Percentiles rank a stretch among this genome's conserved stretches.
These are phyloP conservation scores for Orchestes rusci DNA, from an alignment of 2,888 invertebrate species.

Conservation along the genomic window DNA sequence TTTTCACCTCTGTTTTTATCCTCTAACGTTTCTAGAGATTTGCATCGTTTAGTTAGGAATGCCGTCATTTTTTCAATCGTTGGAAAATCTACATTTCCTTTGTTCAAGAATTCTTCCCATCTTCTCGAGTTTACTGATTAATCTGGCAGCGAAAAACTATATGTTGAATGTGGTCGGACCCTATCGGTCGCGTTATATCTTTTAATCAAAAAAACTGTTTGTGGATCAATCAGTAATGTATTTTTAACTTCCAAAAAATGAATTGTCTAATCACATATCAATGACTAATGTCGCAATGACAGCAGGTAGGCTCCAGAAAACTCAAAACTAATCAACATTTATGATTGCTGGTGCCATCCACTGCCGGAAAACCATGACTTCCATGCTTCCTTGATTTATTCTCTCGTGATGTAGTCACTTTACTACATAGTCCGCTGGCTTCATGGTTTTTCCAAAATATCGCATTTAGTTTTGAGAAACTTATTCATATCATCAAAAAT, in stretches of 20 bases:
- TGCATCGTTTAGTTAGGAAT: not conserved
- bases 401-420: not conserved
- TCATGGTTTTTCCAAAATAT: too few relatives aligned
- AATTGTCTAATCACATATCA: too few relatives aligned
- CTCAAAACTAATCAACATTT: not conserved
- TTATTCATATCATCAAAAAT: not conserved
- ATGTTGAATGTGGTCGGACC: too few relatives aligned
- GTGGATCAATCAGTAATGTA: too few relatives aligned
- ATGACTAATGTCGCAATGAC: too few relatives aligned
- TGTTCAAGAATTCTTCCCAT: not conserved
- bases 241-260: too few relatives aligned
- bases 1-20: not conserved
- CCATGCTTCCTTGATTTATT: not conserved
- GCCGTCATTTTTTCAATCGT: not conserved
- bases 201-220: too few relatives aligned
- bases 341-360: not conserved
- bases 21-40: conserved; percentile 8
- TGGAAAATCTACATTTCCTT: not conserved
- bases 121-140: too few relatives aligned
- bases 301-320: too few relatives aligned
- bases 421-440: too few relatives aligned
- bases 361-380: not conserved
- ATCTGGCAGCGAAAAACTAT: too few relatives aligned
- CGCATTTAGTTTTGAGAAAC: not conserved
- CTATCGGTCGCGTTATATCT: too few relatives aligned